Evolutionary conservation across 2,888 invertebrate species (phyloP), one percentile per base, ranked within the genome.

Genomic region (Ormyrus labotus): DNA sequence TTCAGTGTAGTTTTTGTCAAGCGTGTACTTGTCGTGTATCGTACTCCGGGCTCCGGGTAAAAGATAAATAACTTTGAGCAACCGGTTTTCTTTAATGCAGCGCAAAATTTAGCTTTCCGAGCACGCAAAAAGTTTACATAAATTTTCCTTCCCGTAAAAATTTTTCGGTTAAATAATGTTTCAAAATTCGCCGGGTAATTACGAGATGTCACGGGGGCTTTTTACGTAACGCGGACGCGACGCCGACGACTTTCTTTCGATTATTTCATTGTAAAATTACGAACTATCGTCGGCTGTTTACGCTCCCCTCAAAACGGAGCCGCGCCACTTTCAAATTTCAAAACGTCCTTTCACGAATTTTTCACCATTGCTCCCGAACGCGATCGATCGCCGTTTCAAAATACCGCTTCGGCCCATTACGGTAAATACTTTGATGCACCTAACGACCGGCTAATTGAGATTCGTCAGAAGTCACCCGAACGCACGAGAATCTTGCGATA

Each of bases 201-300:
- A 61, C 8, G 53, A 71, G 61, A 71, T 34, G 53, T 50, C 61
- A 71, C n/a, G 61, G 34, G 34, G 34, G 34, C 2, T 0, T 53
- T 71, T 71, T 71, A 53, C 51, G 45, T 61, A 71, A 61, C 53
- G 34, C 51, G 2, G 48, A 19, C 8, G 0, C 5, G 34, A 19
- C 19, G 19, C 13, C 13, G 13, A 13, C 19, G 45, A 50, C 61
- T 61, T 71, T 58, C 71, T 61, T 71, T 61, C 45, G 53, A 7
- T 10, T 61, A 61, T 71, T 71, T 71, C 71, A 71, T 71, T 71
- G 71, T 71, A 61, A 61, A 61, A 71, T 71, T 71, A 61, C 71
- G 34, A 34, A 34, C 34, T 34, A 34, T 34, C 61, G 50, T 13
- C 19, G 2, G 19, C 19, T 1, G 51, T 51, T 71, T 61, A 71